Conservation (phyloP, 2,797 vertebrate genomes). For the Ibycter americanus region DNA sequence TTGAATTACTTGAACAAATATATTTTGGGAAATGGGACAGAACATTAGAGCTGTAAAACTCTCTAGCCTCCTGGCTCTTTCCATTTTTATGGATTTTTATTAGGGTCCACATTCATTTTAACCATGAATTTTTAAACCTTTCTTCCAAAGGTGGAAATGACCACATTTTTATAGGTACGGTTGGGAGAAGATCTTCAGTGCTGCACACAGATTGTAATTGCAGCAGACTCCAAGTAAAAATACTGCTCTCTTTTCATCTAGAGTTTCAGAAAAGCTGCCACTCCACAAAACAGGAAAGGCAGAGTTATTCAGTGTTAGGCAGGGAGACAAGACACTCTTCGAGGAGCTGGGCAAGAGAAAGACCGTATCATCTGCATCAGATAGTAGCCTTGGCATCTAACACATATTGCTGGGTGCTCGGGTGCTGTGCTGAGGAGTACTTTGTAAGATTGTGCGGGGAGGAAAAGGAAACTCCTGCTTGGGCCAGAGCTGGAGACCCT, state of each 20-base stretch:
- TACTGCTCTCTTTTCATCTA: neutral
- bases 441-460: neutral
- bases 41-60: constrained; percentile 19
- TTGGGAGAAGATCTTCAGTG: neutral
- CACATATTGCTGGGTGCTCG: rapidly evolving
- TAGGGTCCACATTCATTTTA: neutral
- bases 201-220: neutral
- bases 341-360: neutral
- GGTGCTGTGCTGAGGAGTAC: neutral
- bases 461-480: neutral
- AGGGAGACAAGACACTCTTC: neutral
- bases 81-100: constrained; percentile 20
- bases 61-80: neutral
- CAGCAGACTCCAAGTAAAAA: neutral
- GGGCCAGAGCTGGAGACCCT: neutral
- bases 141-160: constrained; percentile 20
- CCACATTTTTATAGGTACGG: neutral
- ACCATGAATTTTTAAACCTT: neutral
- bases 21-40: constrained; percentile 35
- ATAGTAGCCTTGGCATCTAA: neutral
- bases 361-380: neutral
- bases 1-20: constrained; percentile 60
- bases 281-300: neutral
- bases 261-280: neutral
- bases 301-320: neutral